Base-by-base conservation (phyloP, 2,888 invertebrate species). In the Acrocyrtus sp. region DNA sequence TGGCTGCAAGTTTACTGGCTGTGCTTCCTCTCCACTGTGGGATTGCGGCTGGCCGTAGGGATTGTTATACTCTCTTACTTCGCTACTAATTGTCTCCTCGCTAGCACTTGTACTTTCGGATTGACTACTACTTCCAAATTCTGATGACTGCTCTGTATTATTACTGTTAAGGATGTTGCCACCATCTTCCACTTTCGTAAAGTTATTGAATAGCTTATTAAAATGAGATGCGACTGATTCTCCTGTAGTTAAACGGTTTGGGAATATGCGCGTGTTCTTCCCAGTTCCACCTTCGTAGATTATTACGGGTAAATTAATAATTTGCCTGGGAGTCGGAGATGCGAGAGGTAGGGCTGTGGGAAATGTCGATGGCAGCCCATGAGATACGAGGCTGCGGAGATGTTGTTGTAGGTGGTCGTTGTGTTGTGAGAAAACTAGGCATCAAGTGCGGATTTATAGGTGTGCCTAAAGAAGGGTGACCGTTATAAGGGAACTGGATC, bases 101-200 rank as follows among this genome's bases (percentile, higher is more conserved):
- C 48, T 61, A 26, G 41, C 39, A 34, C 61, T 53, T 24, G 51
- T 22, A 43, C 62, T 63, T 21, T 63, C 63, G 15, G 61, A 50
- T 24, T 51, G 62, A 41, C 51, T 62, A 17, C 39, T 10, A 15
- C 12, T 6, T 39, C 6, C 12, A 50, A 19, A 45, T 34, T 45
- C 48, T 34, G 39, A 0, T 4, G 29, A 47, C 15, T 27, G 60
- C n/a, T 60, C 24, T 8, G 61, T 39, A 8, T 22, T 17, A 45
- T 39, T 60, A n/a, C n/a, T n/a, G n/a, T n/a, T n/a, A n/a, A n/a
- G n/a, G n/a, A n/a, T n/a, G n/a, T n/a, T n/a, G n/a, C n/a, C n/a
- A n/a, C n/a, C n/a, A n/a, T n/a, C n/a, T n/a, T n/a, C n/a, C n/a
- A n/a, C n/a, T 8, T 29, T 26, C 21, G 19, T 24, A 45, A 1